Evolutionary conservation across 2,113 vertebrate species (phyloP).

Genomic region (Tachysurus vachellii): DNA sequence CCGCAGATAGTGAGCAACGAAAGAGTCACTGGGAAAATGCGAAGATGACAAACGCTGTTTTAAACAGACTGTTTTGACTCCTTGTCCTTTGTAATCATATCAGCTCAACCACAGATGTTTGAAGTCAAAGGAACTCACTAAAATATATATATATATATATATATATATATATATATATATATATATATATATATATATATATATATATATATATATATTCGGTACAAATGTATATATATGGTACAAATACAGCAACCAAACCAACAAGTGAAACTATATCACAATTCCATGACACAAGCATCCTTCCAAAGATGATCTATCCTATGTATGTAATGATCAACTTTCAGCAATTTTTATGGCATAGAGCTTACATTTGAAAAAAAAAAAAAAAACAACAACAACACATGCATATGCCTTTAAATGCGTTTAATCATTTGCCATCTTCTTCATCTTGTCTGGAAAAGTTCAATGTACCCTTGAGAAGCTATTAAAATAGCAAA

Average conservation of each 20-base stretch:
- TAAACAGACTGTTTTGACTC: neutral
- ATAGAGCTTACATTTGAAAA: neutral
- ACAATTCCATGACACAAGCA: neutral
- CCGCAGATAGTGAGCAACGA: conserved; percentile 4
- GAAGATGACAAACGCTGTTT: neutral
- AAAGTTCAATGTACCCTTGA: conserved; percentile 68
- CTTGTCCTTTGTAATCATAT: neutral
- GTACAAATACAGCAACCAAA: too few relatives aligned
- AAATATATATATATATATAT: too few relatives aligned
- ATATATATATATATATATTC: too few relatives aligned
- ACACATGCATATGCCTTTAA: conserved; percentile 28
- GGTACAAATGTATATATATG: too few relatives aligned
- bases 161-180: too few relatives aligned
- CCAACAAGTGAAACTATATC: too few relatives aligned
- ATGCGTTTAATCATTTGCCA: conserved; percentile 68
- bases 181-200: too few relatives aligned
- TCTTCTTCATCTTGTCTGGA: conserved; percentile 63
- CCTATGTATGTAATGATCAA: neutral
- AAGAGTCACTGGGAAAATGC: neutral
- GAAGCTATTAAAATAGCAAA: conserved; percentile 60
- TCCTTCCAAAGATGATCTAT: too few relatives aligned
- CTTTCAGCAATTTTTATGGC: neutral
- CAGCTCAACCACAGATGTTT: neutral
- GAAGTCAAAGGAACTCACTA: conserved; percentile 4
- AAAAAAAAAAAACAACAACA: neutral